These are phyloP conservation scores for Leucania comma DNA, from an alignment of 2,888 invertebrate species.

Conservation along the genomic window DNA sequence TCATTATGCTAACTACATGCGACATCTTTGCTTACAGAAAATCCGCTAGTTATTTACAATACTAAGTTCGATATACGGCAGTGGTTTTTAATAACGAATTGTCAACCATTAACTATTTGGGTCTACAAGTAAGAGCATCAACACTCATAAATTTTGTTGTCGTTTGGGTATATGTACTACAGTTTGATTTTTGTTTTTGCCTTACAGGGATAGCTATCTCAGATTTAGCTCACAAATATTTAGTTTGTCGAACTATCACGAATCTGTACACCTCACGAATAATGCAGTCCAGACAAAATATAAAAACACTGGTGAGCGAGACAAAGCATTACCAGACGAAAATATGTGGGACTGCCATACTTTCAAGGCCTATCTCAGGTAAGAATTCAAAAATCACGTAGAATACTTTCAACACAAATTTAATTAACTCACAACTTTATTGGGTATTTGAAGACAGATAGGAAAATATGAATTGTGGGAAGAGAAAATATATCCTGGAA, in stretches of 20 bases:
- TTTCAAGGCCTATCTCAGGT: constrained; percentile 93
- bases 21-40: constrained; percentile 91
- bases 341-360: constrained; percentile 99
- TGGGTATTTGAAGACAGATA: constrained; percentile 90
- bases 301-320: constrained; percentile 92
- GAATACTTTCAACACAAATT: constrained; percentile 22
- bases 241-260: constrained; percentile 96
- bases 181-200: constrained; percentile 17
- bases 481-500: constrained; percentile 96
- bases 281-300: constrained; percentile 98
- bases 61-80: constrained; percentile 99
- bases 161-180: constrained; percentile 4
- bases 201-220: constrained; percentile 95
- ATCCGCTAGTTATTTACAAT: constrained; percentile 96
- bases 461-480: constrained; percentile 96
- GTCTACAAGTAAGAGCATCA: constrained; percentile 94
- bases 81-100: constrained; percentile 98
- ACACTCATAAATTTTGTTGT: background rate
- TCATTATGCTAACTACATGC: constrained; percentile 8
- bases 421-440: constrained; percentile 49
- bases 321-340: constrained; percentile 95
- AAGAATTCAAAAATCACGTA: constrained; percentile 67
- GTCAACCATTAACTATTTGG: constrained; percentile 97
- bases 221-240: constrained; percentile 98
- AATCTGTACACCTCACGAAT: constrained; percentile 98